Evolutionary conservation across 1,140 invertebrate genomes (phyloP), one percentile per base, ranked within the genome.

Genomic region (Leptonema lineaticorne): DNA sequence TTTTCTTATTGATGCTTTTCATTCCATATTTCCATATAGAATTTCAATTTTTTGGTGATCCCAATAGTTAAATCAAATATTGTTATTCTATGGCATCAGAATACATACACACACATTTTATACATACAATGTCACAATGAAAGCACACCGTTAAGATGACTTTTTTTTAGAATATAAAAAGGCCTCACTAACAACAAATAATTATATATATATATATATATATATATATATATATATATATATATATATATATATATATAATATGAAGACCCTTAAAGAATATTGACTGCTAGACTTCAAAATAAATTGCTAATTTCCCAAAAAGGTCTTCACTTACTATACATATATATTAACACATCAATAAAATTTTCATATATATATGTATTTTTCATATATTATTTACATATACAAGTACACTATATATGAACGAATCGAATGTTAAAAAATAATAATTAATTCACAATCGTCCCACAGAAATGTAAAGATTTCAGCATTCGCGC

Each of bases 141-240:
- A 64, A 64, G 62, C 62, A 50, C 33, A 45, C 26, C 59, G n/a
- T 26, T 3, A 62, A 59, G 48, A 18, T 46, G 59, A 62, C 41
- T 24, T 46, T 45, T 45, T 62, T 41, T 62, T 64, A 64, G 62
- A 64, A 64, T 64, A 64, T 50, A 64, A 48, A 48, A 64, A 64
- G 62, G 62, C 62, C 62, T 64, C 62, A 50, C 62, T 64, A 64
- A 64, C 37, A 62, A 41, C 59, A 41, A 62, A 62, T 62, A 62
- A 62, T 45, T 24, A n/a, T n/a, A n/a, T n/a, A n/a, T n/a, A n/a
- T n/a, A n/a, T n/a, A n/a, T n/a, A n/a, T n/a, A n/a, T n/a, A n/a
- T n/a, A n/a, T n/a, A n/a, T n/a, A n/a, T n/a, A n/a, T n/a, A n/a
- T n/a, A n/a, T n/a, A n/a, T n/a, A n/a, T n/a, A n/a, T n/a, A n/a